Conservation (phyloP, 2,797 vertebrate species). For the Aphelocoma californica region DNA sequence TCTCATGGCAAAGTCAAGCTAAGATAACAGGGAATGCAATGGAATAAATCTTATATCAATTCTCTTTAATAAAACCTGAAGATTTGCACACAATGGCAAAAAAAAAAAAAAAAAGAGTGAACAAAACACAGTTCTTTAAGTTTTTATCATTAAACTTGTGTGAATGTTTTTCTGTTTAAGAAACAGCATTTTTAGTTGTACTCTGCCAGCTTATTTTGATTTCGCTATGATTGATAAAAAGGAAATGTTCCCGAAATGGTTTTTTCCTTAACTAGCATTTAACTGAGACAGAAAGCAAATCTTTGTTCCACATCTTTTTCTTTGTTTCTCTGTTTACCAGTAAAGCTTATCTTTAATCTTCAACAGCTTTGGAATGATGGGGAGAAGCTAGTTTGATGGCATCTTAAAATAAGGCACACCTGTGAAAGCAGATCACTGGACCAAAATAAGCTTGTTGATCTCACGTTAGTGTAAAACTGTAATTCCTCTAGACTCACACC, state of each 20-base stretch:
- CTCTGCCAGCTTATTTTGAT: not conserved
- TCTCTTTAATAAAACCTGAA: not conserved
- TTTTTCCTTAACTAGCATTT: not conserved
- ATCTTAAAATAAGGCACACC: not conserved
- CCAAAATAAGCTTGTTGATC: not conserved
- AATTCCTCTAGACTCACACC: not conserved
- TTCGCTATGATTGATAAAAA: not conserved
- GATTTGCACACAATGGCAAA: not conserved
- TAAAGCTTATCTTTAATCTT: not conserved
- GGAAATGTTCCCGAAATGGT: not conserved
- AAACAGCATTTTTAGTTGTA: not conserved
- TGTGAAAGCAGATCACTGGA: not conserved
- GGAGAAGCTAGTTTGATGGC: not conserved
- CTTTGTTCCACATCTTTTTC: not conserved
- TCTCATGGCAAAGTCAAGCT: not conserved
- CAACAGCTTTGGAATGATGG: not conserved
- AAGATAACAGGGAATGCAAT: not conserved
- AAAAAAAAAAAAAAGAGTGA: not conserved
- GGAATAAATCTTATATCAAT: not conserved
- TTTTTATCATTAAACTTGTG: not conserved
- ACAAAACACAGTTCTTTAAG: not conserved
- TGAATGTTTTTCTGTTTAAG: not conserved
- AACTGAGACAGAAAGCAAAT: not conserved
- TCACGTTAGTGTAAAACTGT: not conserved
- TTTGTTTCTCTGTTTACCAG: not conserved